Conservation (phyloP, 2,797 vertebrate species). For the Okamejei kenojei region DNA sequence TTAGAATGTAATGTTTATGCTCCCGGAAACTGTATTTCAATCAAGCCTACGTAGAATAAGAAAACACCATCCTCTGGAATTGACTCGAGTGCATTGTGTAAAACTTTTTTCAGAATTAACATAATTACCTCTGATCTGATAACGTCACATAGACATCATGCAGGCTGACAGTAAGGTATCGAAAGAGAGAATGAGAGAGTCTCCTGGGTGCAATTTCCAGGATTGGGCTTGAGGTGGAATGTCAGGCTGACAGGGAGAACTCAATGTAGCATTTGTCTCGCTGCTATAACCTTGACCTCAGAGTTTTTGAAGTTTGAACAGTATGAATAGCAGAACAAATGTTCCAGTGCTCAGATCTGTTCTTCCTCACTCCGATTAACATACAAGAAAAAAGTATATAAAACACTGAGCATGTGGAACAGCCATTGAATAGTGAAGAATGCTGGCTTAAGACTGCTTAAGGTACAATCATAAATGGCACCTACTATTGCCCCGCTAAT, state of each 20-base stretch:
- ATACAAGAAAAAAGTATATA: neutral
- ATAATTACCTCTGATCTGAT: neutral
- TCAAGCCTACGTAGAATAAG: neutral
- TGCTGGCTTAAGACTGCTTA: neutral
- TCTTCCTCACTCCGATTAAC: neutral
- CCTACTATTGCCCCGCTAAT: neutral
- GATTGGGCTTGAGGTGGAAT: neutral
- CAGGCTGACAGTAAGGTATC: neutral
- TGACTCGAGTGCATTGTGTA: neutral
- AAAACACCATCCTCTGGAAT: too few species aligned
- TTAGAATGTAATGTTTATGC: neutral
- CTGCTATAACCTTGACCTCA: conserved; percentile 3
- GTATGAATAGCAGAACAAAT: neutral
- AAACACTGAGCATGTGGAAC: neutral
- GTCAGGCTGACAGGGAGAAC: neutral
- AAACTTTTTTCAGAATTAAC: neutral
- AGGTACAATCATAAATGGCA: neutral
- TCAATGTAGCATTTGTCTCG: conserved; percentile 17
- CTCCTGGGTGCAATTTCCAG: conserved; percentile 23
- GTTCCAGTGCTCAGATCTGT: neutral
- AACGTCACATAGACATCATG: neutral
- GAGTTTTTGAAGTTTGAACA: conserved; percentile 31
- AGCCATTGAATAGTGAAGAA: neutral
- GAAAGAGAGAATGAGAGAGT: neutral
- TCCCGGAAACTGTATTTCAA: neutral